Conservation (phyloP, 2,113 vertebrate genomes). For the Grammomys dolichurus region DNA sequence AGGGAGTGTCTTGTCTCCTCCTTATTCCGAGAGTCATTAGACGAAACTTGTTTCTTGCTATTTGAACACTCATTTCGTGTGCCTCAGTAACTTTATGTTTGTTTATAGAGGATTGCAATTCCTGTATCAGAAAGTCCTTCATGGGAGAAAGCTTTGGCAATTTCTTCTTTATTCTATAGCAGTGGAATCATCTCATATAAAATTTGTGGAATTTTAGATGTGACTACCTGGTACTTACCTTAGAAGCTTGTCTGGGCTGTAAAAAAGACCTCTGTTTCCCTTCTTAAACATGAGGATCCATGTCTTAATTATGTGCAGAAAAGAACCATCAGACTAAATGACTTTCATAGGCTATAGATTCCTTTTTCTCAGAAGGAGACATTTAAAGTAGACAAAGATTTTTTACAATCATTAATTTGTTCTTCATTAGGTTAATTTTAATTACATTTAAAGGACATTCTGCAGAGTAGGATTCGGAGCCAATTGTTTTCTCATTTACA, state of each 20-base stretch:
- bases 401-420: constrained; percentile 47
- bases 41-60: background rate
- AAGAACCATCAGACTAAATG: background rate
- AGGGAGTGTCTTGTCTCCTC: background rate
- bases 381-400: constrained; percentile 31
- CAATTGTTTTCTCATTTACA: background rate
- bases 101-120: background rate
- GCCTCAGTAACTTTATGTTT: background rate
- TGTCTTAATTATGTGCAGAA: constrained; percentile 9
- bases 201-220: background rate
- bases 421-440: constrained; percentile 40
- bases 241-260: background rate
- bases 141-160: background rate
- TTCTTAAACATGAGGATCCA: background rate
- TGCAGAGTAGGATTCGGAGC: background rate
- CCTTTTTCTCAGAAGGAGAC: constrained; percentile 24
- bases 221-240: background rate
- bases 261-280: background rate
- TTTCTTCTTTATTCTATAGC: background rate
- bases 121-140: background rate
- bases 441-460: background rate
- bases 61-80: background rate
- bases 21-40: background rate
- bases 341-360: background rate
- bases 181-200: background rate